Evolutionary conservation across 2,797 vertebrate genomes (phyloP).

Genomic region (Chrosomus eos): DNA sequence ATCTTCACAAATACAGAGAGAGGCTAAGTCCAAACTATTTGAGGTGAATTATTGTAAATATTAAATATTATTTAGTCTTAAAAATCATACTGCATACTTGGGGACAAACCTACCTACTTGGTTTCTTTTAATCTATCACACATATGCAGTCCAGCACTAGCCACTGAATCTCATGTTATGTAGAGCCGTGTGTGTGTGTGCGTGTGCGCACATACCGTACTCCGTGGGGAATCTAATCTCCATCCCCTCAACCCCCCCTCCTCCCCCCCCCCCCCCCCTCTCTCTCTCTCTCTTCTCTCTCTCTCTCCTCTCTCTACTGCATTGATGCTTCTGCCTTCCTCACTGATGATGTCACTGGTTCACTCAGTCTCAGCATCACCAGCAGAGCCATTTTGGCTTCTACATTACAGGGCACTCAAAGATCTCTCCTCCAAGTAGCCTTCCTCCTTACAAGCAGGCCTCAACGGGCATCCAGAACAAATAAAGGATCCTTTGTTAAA

Average conservation of each 20-base stretch:
- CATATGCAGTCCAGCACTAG: not conserved
- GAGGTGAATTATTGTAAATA: not conserved
- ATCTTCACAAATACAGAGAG: not conserved
- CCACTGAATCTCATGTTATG: slow-evolving; percentile 6
- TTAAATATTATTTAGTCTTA: not conserved
- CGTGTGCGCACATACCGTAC: slow-evolving; percentile 39
- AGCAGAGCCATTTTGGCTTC: slow-evolving; percentile 80
- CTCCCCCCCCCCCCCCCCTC: slow-evolving; percentile 3
- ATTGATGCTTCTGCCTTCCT: slow-evolving; percentile 77
- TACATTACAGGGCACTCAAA: slow-evolving; percentile 47
- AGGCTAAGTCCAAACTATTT: not conserved
- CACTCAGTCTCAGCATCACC: slow-evolving; percentile 79
- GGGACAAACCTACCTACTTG: not conserved
- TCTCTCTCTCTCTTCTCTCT: slow-evolving; percentile 36
- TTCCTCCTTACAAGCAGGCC: slow-evolving; percentile 14
- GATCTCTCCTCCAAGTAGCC: slow-evolving; percentile 30
- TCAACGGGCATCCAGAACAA: slow-evolving; percentile 26
- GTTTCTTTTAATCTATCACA: not conserved
- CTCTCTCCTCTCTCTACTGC: slow-evolving; percentile 66
- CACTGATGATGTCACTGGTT: slow-evolving; percentile 79
- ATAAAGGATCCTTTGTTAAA: slow-evolving; percentile 47
- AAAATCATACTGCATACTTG: not conserved
- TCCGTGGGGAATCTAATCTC: slow-evolving; percentile 53
- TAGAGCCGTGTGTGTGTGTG: not conserved
- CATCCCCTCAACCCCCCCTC: not conserved